phyloP scores from a whole-genome alignment of 1,140 invertebrate species.

The Hycleus cichorii region DNA sequence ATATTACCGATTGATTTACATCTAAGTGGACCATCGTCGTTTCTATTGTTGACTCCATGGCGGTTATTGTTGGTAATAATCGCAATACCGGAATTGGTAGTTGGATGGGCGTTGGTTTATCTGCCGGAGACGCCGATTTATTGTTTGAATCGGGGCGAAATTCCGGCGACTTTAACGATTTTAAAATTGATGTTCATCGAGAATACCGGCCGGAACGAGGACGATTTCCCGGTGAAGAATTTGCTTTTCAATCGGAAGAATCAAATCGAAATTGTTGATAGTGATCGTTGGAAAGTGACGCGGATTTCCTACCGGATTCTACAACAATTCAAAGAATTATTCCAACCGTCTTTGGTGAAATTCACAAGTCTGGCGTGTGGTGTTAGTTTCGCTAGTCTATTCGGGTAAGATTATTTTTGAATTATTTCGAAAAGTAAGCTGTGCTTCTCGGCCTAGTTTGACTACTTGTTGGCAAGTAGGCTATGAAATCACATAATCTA shows the following conservation, averaged over 20 bases:
- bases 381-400: constrained; percentile 60
- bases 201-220: constrained; percentile 49
- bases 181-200: constrained; percentile 51
- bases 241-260: background rate
- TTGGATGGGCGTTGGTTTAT: constrained; percentile 45
- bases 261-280: constrained; percentile 1
- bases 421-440: too few species aligned
- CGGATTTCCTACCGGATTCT: constrained; percentile 45
- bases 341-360: constrained; percentile 45
- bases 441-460: too few species aligned
- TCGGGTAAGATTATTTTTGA: constrained; percentile 51
- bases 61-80: constrained; percentile 53
- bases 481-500: too few species aligned
- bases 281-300: constrained; percentile 31
- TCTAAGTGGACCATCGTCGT: constrained; percentile 5
- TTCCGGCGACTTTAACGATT: constrained; percentile 51
- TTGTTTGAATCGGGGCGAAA: constrained; percentile 53
- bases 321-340: constrained; percentile 47
- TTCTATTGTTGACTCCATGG: constrained; percentile 43
- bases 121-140: constrained; percentile 75
- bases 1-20: constrained; percentile 39
- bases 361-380: constrained; percentile 50
- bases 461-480: too few species aligned
- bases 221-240: constrained; percentile 43
- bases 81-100: constrained; percentile 50